Evolutionary conservation across 2,797 vertebrate genomes (phyloP), one percentile per base, ranked within the genome.

Genomic region (Nasua narica): DNA sequence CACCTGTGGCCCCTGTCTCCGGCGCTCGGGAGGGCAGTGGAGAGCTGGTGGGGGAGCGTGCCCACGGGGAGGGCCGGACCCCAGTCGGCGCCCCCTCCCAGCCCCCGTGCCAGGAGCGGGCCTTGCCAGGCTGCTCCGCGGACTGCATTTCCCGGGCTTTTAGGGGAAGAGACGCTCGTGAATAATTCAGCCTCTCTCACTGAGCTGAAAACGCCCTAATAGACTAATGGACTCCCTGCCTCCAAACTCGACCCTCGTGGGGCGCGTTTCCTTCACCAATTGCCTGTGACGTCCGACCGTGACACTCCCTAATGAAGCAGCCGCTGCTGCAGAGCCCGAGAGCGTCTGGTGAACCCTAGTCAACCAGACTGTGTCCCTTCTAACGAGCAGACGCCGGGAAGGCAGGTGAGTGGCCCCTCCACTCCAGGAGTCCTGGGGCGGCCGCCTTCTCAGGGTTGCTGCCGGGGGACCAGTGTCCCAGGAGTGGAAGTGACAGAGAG

Each of bases 181-280:
- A 99, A 99, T 99, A 99, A 99, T 99, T 99, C 99, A 99, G 98
- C 98, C 99, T 98, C 98, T 98, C 98, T 98, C 92, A 93, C 98
- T 96, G 98, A 99, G 99, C 98, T 98, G 98, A 98, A 96, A 97
- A 95, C 97, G 96, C 98, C 98, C 98, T 99, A 99, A 99, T 99
- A 98, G 98, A 98, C 99, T 99, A 99, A 99, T 99, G 99, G 99
- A 99, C 99, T 99, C 98, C 95, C 98, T 95, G 99, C 94, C 98
- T 98, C 98, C 98, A 98, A 98, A 98, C 98, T 91, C 93, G 52
- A 96, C 95, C 84, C 97, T 93, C 98, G 98, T 97, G 98, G 98
- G 98, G 93, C 95, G 46, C 97, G 94, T 87, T 96, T 98, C 98
- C 90, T 98, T 99, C 97, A 98, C 98, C 99, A 98, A 99, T 99